Percentiles rank a stretch among this genome's conserved stretches.
Evolutionary conservation across 2,113 vertebrate genomes (phyloP).

Genomic region (Dicrurus megarhynchus): DNA sequence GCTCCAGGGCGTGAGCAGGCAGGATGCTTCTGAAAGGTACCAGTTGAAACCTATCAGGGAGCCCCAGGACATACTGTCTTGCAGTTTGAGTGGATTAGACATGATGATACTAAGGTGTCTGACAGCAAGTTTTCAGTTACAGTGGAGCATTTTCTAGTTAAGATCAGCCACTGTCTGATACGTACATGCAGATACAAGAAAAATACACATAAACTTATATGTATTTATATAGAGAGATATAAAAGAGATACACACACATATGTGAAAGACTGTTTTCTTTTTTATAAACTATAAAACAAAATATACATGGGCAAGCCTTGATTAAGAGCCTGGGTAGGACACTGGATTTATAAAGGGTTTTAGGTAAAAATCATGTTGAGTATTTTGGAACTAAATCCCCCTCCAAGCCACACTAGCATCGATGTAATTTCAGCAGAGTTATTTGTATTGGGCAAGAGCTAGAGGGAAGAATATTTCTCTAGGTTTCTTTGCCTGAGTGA

Average conservation of each 20-base stretch:
- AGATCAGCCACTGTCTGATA: not conserved
- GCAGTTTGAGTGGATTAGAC: not conserved
- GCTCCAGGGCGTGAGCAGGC: not conserved
- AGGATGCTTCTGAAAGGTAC: not conserved
- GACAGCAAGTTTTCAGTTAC: not conserved
- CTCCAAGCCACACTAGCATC: not conserved
- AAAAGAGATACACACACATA: not conserved
- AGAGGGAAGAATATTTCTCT: not conserved
- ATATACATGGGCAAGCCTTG: not conserved
- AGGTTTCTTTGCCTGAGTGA: not conserved
- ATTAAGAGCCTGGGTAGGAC: not conserved
- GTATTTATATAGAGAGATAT: not conserved
- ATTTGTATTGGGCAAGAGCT: not conserved
- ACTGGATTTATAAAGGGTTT: not conserved
- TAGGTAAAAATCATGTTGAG: not conserved
- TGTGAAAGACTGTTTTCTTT: not conserved
- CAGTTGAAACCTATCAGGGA: not conserved
- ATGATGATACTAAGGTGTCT: not conserved
- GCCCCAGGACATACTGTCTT: not conserved
- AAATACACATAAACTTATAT: not conserved
- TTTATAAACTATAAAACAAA: not conserved
- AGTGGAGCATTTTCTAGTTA: not conserved
- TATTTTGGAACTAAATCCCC: not conserved
- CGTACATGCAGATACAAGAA: not conserved
- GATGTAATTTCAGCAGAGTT: not conserved